These are phyloP conservation scores for Megaceryle alcyon DNA, from an alignment of 2,797 vertebrate genomes.

Conservation along the genomic window DNA sequence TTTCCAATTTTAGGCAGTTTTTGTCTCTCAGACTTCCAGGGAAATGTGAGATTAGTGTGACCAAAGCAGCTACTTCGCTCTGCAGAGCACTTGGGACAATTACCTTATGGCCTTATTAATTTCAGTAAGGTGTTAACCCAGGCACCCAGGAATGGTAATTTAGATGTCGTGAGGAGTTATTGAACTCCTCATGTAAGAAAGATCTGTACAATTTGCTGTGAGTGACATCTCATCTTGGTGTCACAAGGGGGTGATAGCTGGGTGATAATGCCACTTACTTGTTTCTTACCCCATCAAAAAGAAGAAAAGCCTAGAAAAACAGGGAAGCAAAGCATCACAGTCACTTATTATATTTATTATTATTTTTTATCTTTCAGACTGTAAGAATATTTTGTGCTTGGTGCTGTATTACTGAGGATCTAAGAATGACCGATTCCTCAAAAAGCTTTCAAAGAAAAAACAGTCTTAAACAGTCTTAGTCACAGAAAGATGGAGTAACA, in stretches of 20 bases:
- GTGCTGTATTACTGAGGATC: background rate
- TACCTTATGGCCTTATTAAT: slow-evolving; percentile 8
- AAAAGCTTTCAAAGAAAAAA: background rate
- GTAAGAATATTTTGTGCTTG: background rate
- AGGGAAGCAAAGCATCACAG: background rate
- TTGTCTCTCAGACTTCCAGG: background rate
- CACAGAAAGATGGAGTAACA: background rate
- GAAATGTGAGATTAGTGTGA: background rate
- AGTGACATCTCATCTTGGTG: slow-evolving; percentile 49
- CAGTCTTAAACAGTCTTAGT: background rate
- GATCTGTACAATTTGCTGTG: slow-evolving; percentile 23
- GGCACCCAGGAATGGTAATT: slow-evolving; percentile 19
- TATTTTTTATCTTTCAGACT: background rate
- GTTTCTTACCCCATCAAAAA: background rate
- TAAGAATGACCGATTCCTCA: background rate
- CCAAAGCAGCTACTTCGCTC: background rate
- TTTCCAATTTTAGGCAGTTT: background rate
- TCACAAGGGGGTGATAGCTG: slow-evolving; percentile 39
- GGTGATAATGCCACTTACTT: slow-evolving; percentile 12
- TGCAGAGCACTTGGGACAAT: slow-evolving; percentile 6
- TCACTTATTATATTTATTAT: background rate
- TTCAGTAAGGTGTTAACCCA: background rate
- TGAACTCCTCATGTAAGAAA: slow-evolving; percentile 34
- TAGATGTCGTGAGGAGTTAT: slow-evolving; percentile 28
- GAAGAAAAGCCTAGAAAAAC: background rate